Base-by-base conservation (phyloP, 2,797 vertebrate species). In the Acomys russatus region DNA sequence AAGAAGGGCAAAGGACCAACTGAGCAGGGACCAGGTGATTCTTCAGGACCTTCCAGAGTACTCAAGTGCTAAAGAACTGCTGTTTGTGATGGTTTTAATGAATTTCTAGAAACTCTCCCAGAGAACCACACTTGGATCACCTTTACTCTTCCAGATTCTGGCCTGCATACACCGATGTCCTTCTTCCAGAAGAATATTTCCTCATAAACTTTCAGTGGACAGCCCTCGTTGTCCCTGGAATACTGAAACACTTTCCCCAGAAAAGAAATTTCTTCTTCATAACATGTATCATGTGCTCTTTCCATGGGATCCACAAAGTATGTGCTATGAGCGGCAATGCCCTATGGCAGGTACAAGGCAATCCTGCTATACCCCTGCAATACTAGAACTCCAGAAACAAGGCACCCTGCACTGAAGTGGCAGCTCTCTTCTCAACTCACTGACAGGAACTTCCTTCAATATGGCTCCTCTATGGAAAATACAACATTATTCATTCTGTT, bases 401-500 rank as follows among this genome's bases (percentile, higher is more conserved):
- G 66, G 17, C 80, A 3, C 80, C 91, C n/a, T 94, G 74, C 33
- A 68, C 94, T 95, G 76, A 95, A 12, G 73, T 92, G 88, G 80
- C 35, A 0, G 70, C 76, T 94, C 54, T 93, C 23, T 95, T 93
- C 82, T 96, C 92, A 95, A 88, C 12, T 93, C 92, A 71, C 6
- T 95, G 63, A 92, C 49, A 88, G 80, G 93, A 92, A 95, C 94
- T 25, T 92, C 73, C 96, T 80, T 80, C 83, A 87, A 17, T 92
- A 76, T 15, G 0, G 28, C 79, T 96, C 30, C 96, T n/a, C 92
- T 95, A 85, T 91, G 85, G 90, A 25, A 91, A 97, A 90, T 92
- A 95, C 38, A 22, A 86, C 59, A 95, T 96, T 83, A 90, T 96
- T 68, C 97, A 97, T 59, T 94, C 97, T 90, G 71, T 70, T 87